Conservation (phyloP, 2,113 vertebrate species). For the Megaceryle torquata region DNA sequence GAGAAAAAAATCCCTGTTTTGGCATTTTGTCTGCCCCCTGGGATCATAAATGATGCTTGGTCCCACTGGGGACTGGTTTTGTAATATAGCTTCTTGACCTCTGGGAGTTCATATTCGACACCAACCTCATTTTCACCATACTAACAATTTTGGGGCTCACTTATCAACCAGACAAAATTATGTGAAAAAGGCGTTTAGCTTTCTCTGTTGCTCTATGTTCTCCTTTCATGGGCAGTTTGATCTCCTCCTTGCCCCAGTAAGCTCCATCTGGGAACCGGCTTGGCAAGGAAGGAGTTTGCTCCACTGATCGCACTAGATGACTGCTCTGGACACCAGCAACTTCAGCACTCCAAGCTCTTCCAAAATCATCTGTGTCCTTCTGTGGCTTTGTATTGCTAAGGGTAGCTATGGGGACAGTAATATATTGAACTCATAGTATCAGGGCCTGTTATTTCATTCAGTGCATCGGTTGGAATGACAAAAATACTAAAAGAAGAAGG, state of each 20-base stretch:
- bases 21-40: not conserved
- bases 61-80: not conserved
- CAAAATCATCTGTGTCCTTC: not conserved
- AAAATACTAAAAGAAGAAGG: not conserved
- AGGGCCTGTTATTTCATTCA: not conserved
- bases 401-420: not conserved
- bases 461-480: not conserved
- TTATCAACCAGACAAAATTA: accelerated
- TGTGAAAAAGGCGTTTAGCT: not conserved
- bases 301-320: not conserved
- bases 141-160: not conserved
- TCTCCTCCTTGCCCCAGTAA: accelerated
- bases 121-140: not conserved
- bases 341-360: not conserved
- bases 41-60: accelerated
- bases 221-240: not conserved
- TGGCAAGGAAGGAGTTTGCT: not conserved
- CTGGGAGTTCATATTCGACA: not conserved
- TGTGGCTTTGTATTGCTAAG: not conserved
- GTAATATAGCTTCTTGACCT: not conserved
- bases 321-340: not conserved
- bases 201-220: not conserved
- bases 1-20: not conserved
- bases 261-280: accelerated
- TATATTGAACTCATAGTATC: not conserved